These are phyloP conservation scores for Diadema setosum DNA, from an alignment of 35 echinoderm and acorn worm species.

Conservation along the genomic window DNA sequence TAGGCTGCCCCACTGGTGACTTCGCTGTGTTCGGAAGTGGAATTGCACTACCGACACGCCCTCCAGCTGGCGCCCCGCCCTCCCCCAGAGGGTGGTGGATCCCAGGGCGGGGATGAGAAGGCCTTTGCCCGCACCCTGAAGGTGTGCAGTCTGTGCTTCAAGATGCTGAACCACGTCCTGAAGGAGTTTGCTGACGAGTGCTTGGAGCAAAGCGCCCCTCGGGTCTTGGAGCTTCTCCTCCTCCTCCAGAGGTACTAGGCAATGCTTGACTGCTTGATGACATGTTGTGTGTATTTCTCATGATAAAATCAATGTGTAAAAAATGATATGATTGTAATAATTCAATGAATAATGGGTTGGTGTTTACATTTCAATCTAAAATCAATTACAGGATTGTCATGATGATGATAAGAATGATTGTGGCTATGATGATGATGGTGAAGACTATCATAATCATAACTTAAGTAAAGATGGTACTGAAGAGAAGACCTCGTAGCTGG, in stretches of 20 bases:
- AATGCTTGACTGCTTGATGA: no score
- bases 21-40: conserved; percentile 59
- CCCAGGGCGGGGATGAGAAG: conserved; percentile 56
- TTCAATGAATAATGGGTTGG: no score
- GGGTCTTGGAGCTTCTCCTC: conserved; percentile 35
- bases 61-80: conserved; percentile 56
- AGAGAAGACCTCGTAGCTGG: no score
- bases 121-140: conserved; percentile 74
- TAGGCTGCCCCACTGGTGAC: conserved; percentile 37
- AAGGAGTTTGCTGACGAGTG: conserved; percentile 66
- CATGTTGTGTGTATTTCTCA: no score
- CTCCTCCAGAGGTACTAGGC: conserved; percentile 76
- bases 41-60: conserved; percentile 58
- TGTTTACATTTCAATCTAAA: no score
- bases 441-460: background rate
- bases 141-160: conserved; percentile 75
- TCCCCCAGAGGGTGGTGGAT: background rate
- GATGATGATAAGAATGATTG: background rate
- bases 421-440: background rate
- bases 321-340: no score
- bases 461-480: no score
- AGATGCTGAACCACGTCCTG: conserved; percentile 88
- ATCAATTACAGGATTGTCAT: background rate
- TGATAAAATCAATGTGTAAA: no score
- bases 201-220: conserved; percentile 9